Conservation (phyloP, 2,113 vertebrate genomes). For the Crocuta crocuta region DNA sequence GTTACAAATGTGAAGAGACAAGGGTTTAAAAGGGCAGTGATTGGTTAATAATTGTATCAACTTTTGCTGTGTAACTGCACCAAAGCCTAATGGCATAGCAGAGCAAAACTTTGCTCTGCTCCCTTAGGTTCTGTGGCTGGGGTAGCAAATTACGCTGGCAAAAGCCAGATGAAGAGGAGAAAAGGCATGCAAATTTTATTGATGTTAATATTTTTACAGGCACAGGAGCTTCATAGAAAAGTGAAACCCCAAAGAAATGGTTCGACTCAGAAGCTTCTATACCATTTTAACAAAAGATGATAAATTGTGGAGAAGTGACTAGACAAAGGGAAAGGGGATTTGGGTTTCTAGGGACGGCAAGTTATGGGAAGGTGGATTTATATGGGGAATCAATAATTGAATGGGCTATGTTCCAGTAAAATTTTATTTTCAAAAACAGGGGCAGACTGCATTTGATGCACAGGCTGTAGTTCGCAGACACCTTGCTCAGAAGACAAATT, state of each 20-base stretch:
- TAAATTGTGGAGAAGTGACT: too few relatives aligned
- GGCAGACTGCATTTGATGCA: background rate
- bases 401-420: background rate
- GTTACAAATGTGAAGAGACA: background rate
- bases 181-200: background rate
- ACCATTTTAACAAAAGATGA: too few relatives aligned
- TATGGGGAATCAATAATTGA: background rate
- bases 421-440: background rate
- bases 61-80: background rate
- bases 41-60: background rate
- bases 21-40: background rate
- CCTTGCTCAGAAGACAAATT: background rate
- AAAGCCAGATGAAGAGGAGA: background rate
- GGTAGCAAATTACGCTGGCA: background rate
- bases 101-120: background rate
- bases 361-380: background rate
- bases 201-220: background rate
- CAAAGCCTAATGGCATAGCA: background rate
- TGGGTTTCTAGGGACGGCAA: background rate
- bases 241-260: background rate
- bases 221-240: background rate
- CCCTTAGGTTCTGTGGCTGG: background rate
- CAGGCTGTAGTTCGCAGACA: background rate
- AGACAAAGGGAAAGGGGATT: background rate
- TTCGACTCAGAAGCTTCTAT: background rate